Percentiles rank a stretch among this genome's conserved stretches.
These are phyloP conservation scores for Cherax destructor DNA, from an alignment of 1,140 invertebrate species.

Conservation along the genomic window DNA sequence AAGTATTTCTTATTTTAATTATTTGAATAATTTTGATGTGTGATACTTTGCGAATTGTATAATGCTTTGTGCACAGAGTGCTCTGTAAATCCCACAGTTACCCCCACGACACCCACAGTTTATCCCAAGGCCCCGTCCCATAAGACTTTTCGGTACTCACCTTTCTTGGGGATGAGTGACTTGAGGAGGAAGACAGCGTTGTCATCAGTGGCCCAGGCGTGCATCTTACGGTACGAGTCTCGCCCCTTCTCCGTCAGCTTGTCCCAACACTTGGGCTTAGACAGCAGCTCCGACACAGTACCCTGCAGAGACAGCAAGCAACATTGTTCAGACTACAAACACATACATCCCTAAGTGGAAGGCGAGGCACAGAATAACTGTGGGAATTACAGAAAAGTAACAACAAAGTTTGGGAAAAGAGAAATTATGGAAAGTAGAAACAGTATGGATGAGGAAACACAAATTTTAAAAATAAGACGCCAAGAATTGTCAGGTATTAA, in stretches of 20 bases:
- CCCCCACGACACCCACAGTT: too few species aligned
- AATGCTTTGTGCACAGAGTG: too few species aligned
- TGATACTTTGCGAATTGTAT: too few species aligned
- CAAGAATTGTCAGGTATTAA: too few species aligned
- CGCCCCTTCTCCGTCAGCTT: slow-evolving; percentile 99
- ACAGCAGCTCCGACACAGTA: slow-evolving; percentile 97
- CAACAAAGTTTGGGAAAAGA: background rate
- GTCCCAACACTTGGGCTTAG: slow-evolving; percentile 99
- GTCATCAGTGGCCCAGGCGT: slow-evolving; percentile 98
- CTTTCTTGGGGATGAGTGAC: slow-evolving; percentile 98
- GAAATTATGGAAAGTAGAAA: background rate
- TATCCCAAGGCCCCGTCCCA: background rate
- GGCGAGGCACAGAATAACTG: background rate
- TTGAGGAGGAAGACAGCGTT: slow-evolving; percentile 97
- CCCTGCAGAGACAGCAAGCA: slow-evolving; percentile 80
- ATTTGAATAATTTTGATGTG: too few species aligned
- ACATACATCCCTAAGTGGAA: too few species aligned
- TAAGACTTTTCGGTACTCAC: slow-evolving; percentile 79
- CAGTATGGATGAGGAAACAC: background rate
- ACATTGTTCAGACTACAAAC: background rate
- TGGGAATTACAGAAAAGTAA: background rate
- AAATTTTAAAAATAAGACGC: background rate
- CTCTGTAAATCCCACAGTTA: too few species aligned
- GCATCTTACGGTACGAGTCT: slow-evolving; percentile 99
- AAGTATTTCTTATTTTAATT: too few species aligned